Evolutionary conservation across 2,113 vertebrate species (phyloP).

Genomic region (Boulengerochromis microlepis): DNA sequence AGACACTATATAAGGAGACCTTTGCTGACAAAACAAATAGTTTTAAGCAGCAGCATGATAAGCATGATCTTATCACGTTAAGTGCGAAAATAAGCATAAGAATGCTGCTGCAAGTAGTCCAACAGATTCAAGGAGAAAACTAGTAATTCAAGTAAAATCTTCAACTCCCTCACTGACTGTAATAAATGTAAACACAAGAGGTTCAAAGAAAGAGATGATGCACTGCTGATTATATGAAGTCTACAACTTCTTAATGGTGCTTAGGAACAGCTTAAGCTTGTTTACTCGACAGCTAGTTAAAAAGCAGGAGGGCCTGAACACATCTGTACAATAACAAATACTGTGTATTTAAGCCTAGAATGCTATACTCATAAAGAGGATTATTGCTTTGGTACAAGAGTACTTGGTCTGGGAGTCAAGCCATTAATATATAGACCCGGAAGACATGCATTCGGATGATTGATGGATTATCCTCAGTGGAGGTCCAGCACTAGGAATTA

Average conservation of each 20-base stretch:
- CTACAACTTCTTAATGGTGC: neutral
- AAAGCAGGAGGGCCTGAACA: neutral
- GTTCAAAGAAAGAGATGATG: neutral
- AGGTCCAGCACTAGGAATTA: slow-evolving; percentile 37
- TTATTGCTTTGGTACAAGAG: neutral
- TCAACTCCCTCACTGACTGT: neutral
- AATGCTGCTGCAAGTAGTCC: neutral
- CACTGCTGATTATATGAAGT: neutral
- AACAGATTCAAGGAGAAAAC: neutral
- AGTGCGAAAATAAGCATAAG: neutral
- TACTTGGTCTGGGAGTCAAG: neutral
- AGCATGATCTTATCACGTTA: neutral
- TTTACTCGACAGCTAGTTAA: neutral
- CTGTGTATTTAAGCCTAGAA: neutral
- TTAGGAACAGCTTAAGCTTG: neutral
- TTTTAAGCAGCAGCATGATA: neutral
- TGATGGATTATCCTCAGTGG: slow-evolving; percentile 50
- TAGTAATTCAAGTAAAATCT: neutral
- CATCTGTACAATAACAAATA: neutral
- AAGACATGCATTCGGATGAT: slow-evolving; percentile 13
- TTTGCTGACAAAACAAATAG: neutral
- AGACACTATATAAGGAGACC: neutral
- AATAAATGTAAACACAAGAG: neutral
- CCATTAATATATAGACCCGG: neutral
- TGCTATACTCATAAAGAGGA: neutral